Base-by-base conservation (phyloP, 2,888 invertebrate genomes). In the Orchesella flavescens region DNA sequence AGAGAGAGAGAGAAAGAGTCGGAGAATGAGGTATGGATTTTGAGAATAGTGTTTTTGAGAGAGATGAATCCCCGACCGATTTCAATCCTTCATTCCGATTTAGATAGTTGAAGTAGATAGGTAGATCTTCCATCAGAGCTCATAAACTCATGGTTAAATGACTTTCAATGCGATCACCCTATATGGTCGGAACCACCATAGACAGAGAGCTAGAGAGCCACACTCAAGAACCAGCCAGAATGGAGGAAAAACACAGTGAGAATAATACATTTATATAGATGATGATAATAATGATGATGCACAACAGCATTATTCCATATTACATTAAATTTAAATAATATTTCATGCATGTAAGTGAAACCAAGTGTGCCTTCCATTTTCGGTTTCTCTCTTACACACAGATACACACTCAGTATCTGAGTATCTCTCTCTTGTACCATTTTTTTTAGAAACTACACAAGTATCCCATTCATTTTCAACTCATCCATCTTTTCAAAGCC, bases 81-180 rank as follows among this genome's bases (percentile, higher is more conserved):
- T 83, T 78, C 72, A 77, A 83, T 83, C 83, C 68, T 78, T 78
- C 73, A 83, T 66, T 73, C 66, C 68, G 66, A 66, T 84, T 69
- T 71, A 86, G 87, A 87, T 86, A 84, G 82, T 69, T 69, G 72
- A 84, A 76, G 71, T 44, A 80, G 84, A 84, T 84, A 86, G 86
- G 84, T 49, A 76, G 76, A 82, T 75, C 85, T 83, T 85, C 84
- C 85, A 86, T 87, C 87, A 86, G 81, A 83, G 82, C 87, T 87
- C 87, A 87, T 88, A 87, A 87, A 85, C 86, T 86, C 86, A 88
- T 84, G 86, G 83, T 83, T 86, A 86, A 86, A 86, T 87, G 87
- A 87, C 80, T 86, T 84, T 87, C 86, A 87, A 87, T 87, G 84
- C 81, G 80, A 61, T 81, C 73, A 68, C 87, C 86, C 84, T 87